Evolutionary conservation across 2,797 vertebrate genomes (phyloP), one percentile per base, ranked within the genome.

Genomic region (Parauchenoglanis ngamensis): DNA sequence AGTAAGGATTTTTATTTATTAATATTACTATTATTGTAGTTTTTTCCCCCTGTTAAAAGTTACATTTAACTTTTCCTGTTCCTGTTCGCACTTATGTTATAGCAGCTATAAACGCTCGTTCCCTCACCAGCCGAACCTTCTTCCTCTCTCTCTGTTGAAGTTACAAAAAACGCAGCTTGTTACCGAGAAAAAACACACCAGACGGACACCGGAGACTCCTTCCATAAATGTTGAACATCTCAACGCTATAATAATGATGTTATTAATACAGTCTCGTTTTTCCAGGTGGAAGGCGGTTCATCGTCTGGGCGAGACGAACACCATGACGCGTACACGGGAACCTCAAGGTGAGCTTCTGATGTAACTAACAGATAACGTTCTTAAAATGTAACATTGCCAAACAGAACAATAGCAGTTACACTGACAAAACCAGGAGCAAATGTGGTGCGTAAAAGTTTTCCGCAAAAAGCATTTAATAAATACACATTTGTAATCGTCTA

Each of bases 281-380:
- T 90, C 56, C 81, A 93, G 91, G 28, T 90, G 85, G 84, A 85
- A 91, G 78, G 91, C 93, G 61, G 92, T 95, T 78, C 86, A 93
- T 72, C 90, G 86, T 35, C 92, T 94, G 0, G 94, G 93, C 87
- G 94, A 95, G 91, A 95, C 90, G 0, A 83, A 93, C 89, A 93
- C 83, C 86, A 93, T 93, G 93, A 67, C 90, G 63, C 93, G 93
- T 79, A 89, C 44, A 85, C 89, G 90, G 11, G 91, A 84, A 56
- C 88, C 87, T 44, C 82, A 80, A 67, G 91, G 94, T 88, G 79
- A 91, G 88, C 54, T 40, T 57, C 23, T 10, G 35, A 40, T 3
- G 2, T 2, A 15, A 15, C 7, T 13, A 4, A 15, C n/a, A 12
- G 10, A 28, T 11, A 3, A n/a, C 2, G 10, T 25, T 28, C 28